Base-by-base conservation (phyloP, 30 jellyfish, hydroid and myxozoan species). In the Turritopsis dohrnii region DNA sequence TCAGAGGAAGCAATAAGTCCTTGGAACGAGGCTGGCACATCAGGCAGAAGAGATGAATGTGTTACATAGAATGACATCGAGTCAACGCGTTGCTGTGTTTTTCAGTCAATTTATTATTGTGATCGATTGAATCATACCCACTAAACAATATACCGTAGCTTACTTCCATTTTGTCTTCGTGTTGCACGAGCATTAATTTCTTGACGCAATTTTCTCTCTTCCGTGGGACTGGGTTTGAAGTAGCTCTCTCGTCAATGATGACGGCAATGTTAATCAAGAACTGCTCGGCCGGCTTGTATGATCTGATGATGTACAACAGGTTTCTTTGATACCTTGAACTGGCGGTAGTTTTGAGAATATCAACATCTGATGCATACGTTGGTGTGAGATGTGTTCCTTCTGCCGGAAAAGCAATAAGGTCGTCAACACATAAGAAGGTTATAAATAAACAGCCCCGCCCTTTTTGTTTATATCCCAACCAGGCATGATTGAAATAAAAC, bases 161-260 rank as follows among this genome's bases (percentile, higher is more conserved):
- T 13, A 41, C 5, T 41, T 41, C 13, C 60, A 41, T 13, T 41
- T 41, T 41, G 60, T 41, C 13, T 41, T 41, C 60, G 13, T 41
- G 60, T 41, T 41, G 77, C 16, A 69, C 30, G 17, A 69, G 31
- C 30, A 69, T 23, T 19, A 69, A 69, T 21, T 27, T 69, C 77
- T 69, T 69, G 9, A 69, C 28, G 77, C 77, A 69, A n/a, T 69
- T 69, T 17, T 86, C 96, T 54, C 89, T 88, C 20, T 21, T 74
- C 23, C 98, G 71, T 25, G 98, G 98, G 27, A 88, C 95, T 18
- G 98, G 98, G 71, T 92, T 84, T 27, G 71, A 71, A 31, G 96
- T 96, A 19, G 83, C 31, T 21, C 84, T 28, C 1, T 79, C 88
- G 16, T 93, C 98, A 53, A 87, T 91, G 24, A 88, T 92, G 18